Conservation (phyloP, 1,140 invertebrate genomes). For the Conus ventricosus region DNA sequence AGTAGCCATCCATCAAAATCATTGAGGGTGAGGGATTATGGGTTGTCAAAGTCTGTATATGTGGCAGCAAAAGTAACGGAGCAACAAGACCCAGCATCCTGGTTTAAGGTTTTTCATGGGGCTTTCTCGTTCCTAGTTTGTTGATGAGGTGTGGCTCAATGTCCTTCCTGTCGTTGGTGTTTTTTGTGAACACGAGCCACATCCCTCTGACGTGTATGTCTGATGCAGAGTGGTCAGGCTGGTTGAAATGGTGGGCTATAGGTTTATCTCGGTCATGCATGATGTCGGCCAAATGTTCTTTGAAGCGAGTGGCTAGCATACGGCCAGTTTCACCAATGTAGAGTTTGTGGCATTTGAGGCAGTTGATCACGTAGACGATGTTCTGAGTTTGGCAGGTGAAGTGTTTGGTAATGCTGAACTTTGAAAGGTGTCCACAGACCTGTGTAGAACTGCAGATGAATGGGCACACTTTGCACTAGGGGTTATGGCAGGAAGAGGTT, state of each 20-base stretch:
- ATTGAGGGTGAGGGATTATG: neutral
- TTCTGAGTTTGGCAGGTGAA: neutral
- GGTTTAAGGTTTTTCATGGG: neutral
- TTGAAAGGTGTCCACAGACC: neutral
- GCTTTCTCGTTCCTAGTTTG: neutral
- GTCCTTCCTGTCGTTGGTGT: neutral
- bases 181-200: neutral
- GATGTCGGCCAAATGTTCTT: neutral
- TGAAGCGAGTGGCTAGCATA: neutral
- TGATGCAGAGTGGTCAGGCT: neutral
- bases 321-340: slow-evolving; percentile 19
- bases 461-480: neutral
- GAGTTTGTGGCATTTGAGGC: neutral
- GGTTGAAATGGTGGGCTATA: neutral
- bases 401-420: neutral
- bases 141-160: neutral
- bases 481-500: neutral
- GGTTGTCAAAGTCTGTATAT: neutral
- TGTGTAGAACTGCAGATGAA: neutral
- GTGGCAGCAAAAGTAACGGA: too few relatives aligned
- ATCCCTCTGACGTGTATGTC: neutral
- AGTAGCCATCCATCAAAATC: neutral
- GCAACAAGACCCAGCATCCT: too few relatives aligned
- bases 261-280: neutral
- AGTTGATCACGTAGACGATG: neutral